Evolutionary conservation across 2,888 invertebrate genomes (phyloP).

Genomic region (Plemyria rubiginata): DNA sequence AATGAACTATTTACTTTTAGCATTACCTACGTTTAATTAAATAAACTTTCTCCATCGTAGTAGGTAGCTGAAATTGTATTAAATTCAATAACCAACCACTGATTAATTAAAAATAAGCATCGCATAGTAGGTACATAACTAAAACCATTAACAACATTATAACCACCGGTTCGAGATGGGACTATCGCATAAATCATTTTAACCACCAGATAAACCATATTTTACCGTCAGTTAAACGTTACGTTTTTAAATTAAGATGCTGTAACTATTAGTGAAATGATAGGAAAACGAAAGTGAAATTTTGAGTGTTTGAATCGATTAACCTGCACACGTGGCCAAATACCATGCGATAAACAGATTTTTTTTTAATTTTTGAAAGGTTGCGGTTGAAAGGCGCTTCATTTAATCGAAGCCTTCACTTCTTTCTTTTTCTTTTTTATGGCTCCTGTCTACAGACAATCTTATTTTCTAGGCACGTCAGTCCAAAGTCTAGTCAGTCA

Average conservation of each 20-base stretch:
- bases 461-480: too few species aligned
- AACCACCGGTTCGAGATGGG: conserved; percentile 5
- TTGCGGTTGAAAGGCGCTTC: too few species aligned
- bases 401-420: too few species aligned
- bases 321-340: conserved; percentile 4
- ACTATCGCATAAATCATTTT: conserved; percentile 32
- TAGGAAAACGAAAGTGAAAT: conserved; percentile 40
- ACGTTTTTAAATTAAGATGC: conserved; percentile 25
- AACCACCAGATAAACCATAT: conserved; percentile 29
- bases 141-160: conserved; percentile 31
- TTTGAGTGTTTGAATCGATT: conserved; percentile 19
- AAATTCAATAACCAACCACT: conserved; percentile 36
- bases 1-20: conserved; percentile 8
- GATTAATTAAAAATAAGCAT: conserved; percentile 34
- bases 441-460: too few species aligned
- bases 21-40: conserved; percentile 8
- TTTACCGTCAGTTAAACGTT: conserved; percentile 20
- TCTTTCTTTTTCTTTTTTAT: too few species aligned
- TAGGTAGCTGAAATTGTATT: conserved; percentile 35
- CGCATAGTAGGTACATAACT: conserved; percentile 24
- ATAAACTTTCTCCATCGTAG: conserved; percentile 26
- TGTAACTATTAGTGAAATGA: conserved; percentile 29
- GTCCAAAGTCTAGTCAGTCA: too few species aligned
- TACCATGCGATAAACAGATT: too few species aligned
- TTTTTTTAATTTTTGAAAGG: too few species aligned